Conservation (phyloP, 1,140 invertebrate species). For the Oedothorax gibbosus region DNA sequence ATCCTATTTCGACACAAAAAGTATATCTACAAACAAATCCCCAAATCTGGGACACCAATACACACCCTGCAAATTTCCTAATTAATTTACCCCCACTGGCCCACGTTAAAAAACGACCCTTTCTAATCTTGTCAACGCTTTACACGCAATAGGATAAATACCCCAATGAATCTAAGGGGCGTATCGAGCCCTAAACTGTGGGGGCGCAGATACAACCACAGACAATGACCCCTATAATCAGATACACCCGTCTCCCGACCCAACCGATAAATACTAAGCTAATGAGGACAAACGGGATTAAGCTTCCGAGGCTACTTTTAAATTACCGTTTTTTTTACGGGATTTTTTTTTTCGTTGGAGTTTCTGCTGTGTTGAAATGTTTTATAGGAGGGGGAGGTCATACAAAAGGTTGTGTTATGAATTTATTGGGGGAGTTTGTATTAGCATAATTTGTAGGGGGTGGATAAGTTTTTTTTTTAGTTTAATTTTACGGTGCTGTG, state of each 20-base stretch:
- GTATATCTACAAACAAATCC: too few relatives aligned
- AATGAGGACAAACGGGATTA: conserved; percentile 58
- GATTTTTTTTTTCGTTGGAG: background rate
- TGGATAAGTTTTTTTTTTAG: conserved; percentile 5
- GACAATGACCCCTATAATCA: conserved; percentile 46
- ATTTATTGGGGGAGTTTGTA: conserved; percentile 31
- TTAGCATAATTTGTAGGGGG: conserved; percentile 43
- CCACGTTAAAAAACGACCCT: conserved; percentile 10
- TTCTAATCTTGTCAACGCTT: conserved; percentile 35
- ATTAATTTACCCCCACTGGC: conserved; percentile 11
- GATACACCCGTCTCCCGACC: conserved; percentile 43
- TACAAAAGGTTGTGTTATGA: conserved; percentile 26
- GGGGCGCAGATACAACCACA: conserved; percentile 36
- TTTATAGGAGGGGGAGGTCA: background rate
- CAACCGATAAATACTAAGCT: conserved; percentile 45
- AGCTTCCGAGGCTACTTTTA: conserved; percentile 15
- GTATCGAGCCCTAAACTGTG: conserved; percentile 19
- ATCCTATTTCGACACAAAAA: too few relatives aligned
- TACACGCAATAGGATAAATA: conserved; percentile 29
- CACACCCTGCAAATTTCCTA: too few relatives aligned
- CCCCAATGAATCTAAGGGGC: conserved; percentile 9
- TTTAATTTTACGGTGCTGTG: background rate
- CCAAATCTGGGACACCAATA: too few relatives aligned
- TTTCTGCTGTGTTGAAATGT: background rate
- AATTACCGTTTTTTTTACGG: conserved; percentile 41